These are phyloP conservation scores for Amphilophus citrinellus DNA, from an alignment of 2,113 vertebrate species.

Conservation along the genomic window DNA sequence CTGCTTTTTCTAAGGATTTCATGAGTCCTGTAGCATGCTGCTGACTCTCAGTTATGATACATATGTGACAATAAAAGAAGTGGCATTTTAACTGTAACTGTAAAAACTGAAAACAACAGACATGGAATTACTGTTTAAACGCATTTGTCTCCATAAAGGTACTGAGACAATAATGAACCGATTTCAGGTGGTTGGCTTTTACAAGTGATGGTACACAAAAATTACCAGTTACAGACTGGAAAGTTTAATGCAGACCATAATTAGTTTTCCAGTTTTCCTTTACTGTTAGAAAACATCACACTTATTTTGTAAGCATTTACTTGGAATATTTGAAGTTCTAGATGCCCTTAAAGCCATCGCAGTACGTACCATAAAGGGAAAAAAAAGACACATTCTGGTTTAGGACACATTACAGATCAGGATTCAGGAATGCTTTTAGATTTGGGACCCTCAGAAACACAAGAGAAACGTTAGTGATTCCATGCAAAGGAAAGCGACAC, in stretches of 20 bases:
- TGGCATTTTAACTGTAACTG: not conserved
- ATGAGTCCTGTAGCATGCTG: not conserved
- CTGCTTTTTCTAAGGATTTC: not conserved
- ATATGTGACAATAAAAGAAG: not conserved
- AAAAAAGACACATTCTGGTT: too few species aligned
- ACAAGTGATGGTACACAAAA: not conserved
- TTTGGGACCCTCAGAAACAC: too few species aligned
- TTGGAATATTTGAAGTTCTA: not conserved
- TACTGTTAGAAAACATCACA: not conserved
- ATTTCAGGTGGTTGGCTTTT: not conserved
- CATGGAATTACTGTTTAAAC: not conserved
- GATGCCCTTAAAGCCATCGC: not conserved
- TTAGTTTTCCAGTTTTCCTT: not conserved
- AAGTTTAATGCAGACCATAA: fast-evolving
- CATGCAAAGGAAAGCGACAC: too few species aligned
- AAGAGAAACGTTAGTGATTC: too few species aligned
- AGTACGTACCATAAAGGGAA: too few species aligned
- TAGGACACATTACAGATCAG: too few species aligned
- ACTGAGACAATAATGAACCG: too few species aligned
- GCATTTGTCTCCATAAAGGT: not conserved
- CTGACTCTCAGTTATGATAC: not conserved
- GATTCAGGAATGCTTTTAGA: too few species aligned
- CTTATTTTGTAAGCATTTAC: not conserved
- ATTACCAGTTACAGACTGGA: not conserved
- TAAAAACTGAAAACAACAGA: not conserved